Base-by-base conservation (phyloP, 1,140 invertebrate species). In the Caenorhabditis remanei region DNA sequence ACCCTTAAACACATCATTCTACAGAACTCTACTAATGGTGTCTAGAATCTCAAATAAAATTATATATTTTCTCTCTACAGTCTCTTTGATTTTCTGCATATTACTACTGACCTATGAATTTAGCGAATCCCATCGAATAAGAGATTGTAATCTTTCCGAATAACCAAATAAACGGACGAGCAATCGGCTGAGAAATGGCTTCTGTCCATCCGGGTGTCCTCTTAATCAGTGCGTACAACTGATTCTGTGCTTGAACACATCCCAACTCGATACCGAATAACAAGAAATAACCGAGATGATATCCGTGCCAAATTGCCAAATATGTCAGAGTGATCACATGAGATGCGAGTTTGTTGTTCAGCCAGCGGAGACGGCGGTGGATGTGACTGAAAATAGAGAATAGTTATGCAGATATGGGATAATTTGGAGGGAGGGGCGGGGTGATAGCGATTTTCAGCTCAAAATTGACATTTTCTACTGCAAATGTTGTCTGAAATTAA, bases 221-320 rank as follows among this genome's bases (percentile, higher is more conserved):
- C 21, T 87, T 75, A 50, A 92, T 91, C 53, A 92, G 71, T 11
- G 50, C n/a, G 86, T 92, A 92, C 24, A 92, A 83, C 90, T 92
- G 84, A 87, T 92, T 89, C 86, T 92, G 91, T 4, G 91, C 91
- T 2, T 91, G 43, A 63, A 92, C 88, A 82, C 90, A 91, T 40
- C 82, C 83, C 75, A 94, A 93, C 89, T 94, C 94, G 61, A 93
- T 90, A 79, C 93, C 90, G 90, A 94, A 94, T 67, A 93, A 92
- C 83, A 93, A 90, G 89, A 93, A 94, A 88, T 94, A 94, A 21
- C 94, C 94, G 32, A 93, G 91, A 86, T 93, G 91, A 43, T 93
- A 88, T 16, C 94, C 94, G 89, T 94, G 94, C 94, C 94, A 94
- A 13, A 94, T 32, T 14, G 94, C 93, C 71, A 94, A 90, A 90